Percentiles rank a stretch among this genome's conserved stretches.
Evolutionary conservation across 2,797 vertebrate species (phyloP).

Genomic region (Vipera ursinii): DNA sequence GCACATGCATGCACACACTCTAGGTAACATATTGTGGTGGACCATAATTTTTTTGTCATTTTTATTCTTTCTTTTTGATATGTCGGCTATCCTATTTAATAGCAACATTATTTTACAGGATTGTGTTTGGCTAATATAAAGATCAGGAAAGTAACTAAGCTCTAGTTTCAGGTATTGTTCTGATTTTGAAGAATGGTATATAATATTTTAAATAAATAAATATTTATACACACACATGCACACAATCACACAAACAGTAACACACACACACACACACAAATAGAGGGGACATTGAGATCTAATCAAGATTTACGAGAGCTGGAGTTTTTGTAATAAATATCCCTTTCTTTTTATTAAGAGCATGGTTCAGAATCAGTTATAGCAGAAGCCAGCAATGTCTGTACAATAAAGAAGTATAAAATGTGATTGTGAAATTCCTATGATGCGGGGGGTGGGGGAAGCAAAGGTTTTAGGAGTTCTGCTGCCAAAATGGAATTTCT

Average conservation of each 20-base stretch:
- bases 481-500: slow-evolving; percentile 23
- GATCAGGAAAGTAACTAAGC: not conserved
- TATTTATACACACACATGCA: not conserved
- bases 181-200: not conserved
- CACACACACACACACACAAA: not conserved
- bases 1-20: accelerated
- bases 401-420: slow-evolving; percentile 1
- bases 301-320: not conserved
- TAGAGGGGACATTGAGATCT: not conserved
- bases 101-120: not conserved
- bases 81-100: not conserved
- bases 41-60: not conserved
- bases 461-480: slow-evolving; percentile 11
- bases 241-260: not conserved
- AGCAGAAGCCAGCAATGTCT: not conserved
- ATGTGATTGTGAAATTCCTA: slow-evolving; percentile 6
- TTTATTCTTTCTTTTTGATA: not conserved
- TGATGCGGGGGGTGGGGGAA: not conserved
- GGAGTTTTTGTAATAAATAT: not conserved
- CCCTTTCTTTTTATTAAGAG: not conserved
- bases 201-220: not conserved
- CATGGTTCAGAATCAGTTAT: not conserved
- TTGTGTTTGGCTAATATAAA: not conserved
- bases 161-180: not conserved
- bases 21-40: not conserved